Evolutionary conservation across 2,888 invertebrate species (phyloP), one percentile per base, ranked within the genome.

Genomic region (Scaptomyza cyrtandrae): DNA sequence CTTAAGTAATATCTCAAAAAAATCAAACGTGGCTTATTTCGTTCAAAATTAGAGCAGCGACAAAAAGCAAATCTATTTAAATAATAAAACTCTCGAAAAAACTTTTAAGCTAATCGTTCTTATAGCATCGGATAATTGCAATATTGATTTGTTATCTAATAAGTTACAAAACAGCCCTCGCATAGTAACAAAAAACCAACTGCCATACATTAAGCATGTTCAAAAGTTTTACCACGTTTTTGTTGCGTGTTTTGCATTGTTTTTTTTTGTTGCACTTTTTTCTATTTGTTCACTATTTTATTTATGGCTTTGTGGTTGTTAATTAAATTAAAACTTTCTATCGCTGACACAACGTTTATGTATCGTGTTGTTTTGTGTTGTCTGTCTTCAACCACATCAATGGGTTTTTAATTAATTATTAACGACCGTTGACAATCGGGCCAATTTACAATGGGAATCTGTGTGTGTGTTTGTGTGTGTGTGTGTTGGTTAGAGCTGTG

Each of bases 311-410:
- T 44, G 43, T 35, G 56, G 55, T 56, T 77, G 68, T 79, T 83
- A 79, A 82, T 84, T 82, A 71, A 81, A 85, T 82, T 82, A 66
- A 70, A 72, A 65, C 61, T 79, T 74, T 84, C 71, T 74, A 58
- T 59, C 49, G 59, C 56, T 50, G 62, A 49, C 59, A 67, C 56
- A 41, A 59, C 59, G 53, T 57, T 64, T 29, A 19, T 53, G 27
- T 27, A 6, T 27, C 19, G 27, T 27, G 29, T 29, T 29, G 37
- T 27, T 24, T 39, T 39, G 50, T 43, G 14, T 29, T 19, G 14
- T 16, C 59, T 60, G 44, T 13, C 14, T 53, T 58, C 59, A 53
- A 65, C 62, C 75, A 57, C 54, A 75, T 66, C 66, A 75, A 80
- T 65, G 35, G 58, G 52, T 50, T 57, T 73, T 80, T 68, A 84